Percentiles rank a stretch among this genome's conserved stretches.
These are phyloP conservation scores for Lypha dubia DNA, from an alignment of 2,888 invertebrate genomes.

Conservation along the genomic window DNA sequence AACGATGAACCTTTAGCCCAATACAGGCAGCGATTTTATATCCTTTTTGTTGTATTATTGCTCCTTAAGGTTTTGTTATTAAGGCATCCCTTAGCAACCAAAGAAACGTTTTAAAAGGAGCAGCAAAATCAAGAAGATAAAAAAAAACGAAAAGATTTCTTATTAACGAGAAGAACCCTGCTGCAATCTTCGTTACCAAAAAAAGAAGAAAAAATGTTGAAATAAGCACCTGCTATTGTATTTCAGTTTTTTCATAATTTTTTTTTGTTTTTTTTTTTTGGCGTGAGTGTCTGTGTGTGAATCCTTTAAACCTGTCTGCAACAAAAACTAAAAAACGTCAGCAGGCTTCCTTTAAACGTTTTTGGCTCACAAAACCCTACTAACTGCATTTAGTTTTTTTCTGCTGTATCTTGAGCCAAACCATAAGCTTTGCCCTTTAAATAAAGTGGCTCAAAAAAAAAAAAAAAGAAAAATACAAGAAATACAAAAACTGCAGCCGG, in stretches of 20 bases:
- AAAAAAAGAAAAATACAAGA: slow-evolving; percentile 34
- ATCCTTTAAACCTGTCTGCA: slow-evolving; percentile 71
- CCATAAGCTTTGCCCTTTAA: slow-evolving; percentile 64
- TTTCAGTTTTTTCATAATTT: slow-evolving; percentile 44
- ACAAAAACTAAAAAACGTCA: slow-evolving; percentile 60
- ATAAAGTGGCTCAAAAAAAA: slow-evolving; percentile 66
- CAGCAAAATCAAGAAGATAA: slow-evolving; percentile 21
- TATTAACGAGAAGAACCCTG: slow-evolving; percentile 71
- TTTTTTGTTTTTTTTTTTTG: slow-evolving; percentile 15
- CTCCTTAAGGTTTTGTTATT: slow-evolving; percentile 45
- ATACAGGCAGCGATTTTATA: slow-evolving; percentile 67
- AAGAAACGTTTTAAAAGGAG: slow-evolving; percentile 43
- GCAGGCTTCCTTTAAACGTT: slow-evolving; percentile 68
- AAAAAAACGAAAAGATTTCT: slow-evolving; percentile 67
- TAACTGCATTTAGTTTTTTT: slow-evolving; percentile 62
- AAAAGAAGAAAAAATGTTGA: slow-evolving; percentile 46
- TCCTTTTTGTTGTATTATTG: slow-evolving; percentile 58
- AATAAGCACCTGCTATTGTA: slow-evolving; percentile 70
- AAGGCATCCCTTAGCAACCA: slow-evolving; percentile 70
- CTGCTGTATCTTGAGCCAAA: slow-evolving; percentile 63
- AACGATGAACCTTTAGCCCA: slow-evolving; percentile 63
- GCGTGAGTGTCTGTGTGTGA: slow-evolving; percentile 54
- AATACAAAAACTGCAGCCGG: slow-evolving; percentile 64
- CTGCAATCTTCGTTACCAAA: slow-evolving; percentile 69
- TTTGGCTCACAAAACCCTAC: slow-evolving; percentile 67